Conservation (phyloP, 2,113 vertebrate genomes). For the Coptodon rendalli region DNA sequence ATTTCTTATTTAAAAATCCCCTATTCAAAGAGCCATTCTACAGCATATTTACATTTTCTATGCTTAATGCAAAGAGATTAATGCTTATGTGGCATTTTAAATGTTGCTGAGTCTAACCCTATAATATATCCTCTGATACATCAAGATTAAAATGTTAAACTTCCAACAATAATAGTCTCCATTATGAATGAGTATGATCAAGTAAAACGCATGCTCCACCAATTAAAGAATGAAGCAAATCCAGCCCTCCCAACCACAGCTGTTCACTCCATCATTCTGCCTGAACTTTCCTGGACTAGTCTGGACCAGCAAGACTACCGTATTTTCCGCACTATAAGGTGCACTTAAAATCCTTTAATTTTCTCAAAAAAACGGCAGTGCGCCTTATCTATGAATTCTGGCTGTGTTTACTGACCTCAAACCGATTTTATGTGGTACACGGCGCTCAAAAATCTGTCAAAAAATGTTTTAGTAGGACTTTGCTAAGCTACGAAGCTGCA, state of each 20-base stretch:
- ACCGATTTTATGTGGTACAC: no score
- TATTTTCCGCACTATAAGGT: no score
- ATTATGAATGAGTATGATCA: neutral
- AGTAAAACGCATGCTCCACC: neutral
- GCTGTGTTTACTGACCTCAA: no score
- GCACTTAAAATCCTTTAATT: no score
- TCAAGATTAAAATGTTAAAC: neutral
- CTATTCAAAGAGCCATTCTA: neutral
- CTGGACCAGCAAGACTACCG: neutral
- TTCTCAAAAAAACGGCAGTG: no score
- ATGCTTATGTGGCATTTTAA: neutral
- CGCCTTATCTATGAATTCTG: no score
- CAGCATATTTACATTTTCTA: neutral
- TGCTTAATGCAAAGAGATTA: neutral
- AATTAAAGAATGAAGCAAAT: neutral
- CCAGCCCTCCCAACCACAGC: neutral
- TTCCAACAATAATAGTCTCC: neutral
- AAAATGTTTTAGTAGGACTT: no score
- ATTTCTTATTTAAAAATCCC: neutral
- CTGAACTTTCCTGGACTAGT: neutral
- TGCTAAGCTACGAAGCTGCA: no score
- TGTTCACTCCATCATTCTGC: neutral
- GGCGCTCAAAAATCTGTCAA: no score
- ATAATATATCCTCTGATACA: neutral
- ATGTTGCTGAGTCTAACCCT: neutral